Conservation (phyloP, 2,797 vertebrate species). For the Buphagus erythrorhynchus region DNA sequence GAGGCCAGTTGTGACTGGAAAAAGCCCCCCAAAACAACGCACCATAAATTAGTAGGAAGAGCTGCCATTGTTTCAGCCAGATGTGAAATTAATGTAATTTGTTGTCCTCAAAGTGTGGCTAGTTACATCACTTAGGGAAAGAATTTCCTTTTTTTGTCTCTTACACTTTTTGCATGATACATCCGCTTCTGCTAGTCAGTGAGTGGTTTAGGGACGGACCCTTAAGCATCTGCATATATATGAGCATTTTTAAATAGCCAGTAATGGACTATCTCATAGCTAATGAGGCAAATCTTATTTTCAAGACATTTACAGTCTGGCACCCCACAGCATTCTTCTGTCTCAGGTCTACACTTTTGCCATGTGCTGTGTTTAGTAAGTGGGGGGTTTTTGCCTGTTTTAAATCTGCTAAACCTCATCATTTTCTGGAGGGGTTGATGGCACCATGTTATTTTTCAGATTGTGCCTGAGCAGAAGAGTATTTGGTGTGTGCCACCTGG, state of each 20-base stretch:
- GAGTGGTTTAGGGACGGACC: background rate
- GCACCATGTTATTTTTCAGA: background rate
- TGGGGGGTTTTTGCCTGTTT: background rate
- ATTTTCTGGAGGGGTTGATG: background rate
- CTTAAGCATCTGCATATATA: background rate
- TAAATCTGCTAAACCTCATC: background rate
- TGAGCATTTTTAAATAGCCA: background rate
- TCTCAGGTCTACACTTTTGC: background rate
- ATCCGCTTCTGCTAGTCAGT: background rate
- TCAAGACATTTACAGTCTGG: background rate
- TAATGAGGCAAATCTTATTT: background rate
- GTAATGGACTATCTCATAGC: background rate
- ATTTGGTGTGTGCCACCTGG: background rate
- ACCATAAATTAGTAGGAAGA: background rate
- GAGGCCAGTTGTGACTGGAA: background rate
- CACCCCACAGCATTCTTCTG: background rate
- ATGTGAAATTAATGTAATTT: background rate
- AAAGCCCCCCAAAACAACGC: accelerated
- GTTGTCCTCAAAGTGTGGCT: background rate
- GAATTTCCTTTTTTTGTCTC: background rate
- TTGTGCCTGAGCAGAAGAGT: background rate
- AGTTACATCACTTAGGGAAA: background rate
- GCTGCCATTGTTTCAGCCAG: background rate
- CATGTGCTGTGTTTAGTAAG: background rate
- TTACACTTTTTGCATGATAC: background rate